Percentiles rank a stretch among this genome's conserved stretches.
Conservation (phyloP, 1,140 invertebrate genomes). For the Steinernema khuongi region DNA sequence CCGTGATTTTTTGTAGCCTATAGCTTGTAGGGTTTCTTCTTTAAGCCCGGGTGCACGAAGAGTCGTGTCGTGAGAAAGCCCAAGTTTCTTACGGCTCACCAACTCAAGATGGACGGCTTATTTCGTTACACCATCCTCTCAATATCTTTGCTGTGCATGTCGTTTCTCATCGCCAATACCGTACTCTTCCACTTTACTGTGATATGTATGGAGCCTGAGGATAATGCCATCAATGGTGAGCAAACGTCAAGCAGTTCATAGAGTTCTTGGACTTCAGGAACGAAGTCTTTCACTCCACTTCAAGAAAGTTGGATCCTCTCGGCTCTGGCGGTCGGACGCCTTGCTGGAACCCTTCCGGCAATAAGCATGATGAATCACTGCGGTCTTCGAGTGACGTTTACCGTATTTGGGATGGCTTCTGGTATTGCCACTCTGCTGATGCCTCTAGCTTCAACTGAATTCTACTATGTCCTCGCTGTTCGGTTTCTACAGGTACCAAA, state of each 20-base stretch:
- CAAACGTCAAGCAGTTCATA: background rate
- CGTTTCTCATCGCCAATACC: background rate
- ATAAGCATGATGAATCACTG: background rate
- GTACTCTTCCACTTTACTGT: conserved; percentile 12
- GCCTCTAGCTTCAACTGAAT: background rate
- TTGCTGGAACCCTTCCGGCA: background rate
- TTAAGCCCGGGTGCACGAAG: no score
- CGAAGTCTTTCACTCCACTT: background rate
- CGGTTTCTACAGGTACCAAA: background rate
- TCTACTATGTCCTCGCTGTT: conserved; percentile 1
- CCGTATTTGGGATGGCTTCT: background rate
- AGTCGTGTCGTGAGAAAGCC: no score
- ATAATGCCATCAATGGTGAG: background rate
- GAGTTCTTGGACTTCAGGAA: background rate
- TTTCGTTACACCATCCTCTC: background rate
- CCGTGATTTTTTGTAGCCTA: no score
- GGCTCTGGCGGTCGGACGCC: background rate
- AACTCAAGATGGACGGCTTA: background rate
- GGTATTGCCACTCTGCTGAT: background rate
- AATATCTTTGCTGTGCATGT: background rate
- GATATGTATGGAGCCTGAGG: background rate
- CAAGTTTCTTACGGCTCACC: no score
- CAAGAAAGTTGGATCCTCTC: conserved; percentile 2
- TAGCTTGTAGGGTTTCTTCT: no score
- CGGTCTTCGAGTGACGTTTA: background rate